These are phyloP conservation scores for Penaeus monodon DNA, from an alignment of 2,888 invertebrate species.

Conservation along the genomic window DNA sequence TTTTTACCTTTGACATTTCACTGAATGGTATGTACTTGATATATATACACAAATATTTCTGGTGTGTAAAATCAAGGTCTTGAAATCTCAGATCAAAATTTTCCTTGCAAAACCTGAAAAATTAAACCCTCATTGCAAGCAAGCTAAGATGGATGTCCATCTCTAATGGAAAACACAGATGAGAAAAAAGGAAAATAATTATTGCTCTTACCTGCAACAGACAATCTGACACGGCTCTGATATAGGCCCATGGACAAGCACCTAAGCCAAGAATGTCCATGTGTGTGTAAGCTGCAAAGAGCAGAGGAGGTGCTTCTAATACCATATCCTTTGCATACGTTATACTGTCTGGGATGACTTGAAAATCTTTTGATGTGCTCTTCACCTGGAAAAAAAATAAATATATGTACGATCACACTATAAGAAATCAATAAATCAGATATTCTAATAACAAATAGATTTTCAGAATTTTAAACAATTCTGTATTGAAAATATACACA, in stretches of 20 bases:
- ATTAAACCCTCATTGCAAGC: too few relatives aligned
- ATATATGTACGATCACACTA: too few relatives aligned
- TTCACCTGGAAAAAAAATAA: background rate
- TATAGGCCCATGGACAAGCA: slow-evolving; percentile 54
- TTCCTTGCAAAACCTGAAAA: background rate
- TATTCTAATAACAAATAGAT: too few relatives aligned
- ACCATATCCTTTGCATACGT: background rate
- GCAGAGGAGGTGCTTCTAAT: slow-evolving; percentile 37
- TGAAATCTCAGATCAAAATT: too few relatives aligned
- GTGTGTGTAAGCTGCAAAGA: slow-evolving; percentile 50
- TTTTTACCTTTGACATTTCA: too few relatives aligned
- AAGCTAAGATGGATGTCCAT: background rate
- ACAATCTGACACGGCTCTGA: slow-evolving; percentile 47
- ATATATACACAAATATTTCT: too few relatives aligned
- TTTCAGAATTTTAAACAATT: too few relatives aligned
- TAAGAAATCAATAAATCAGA: too few relatives aligned
- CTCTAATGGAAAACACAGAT: background rate
- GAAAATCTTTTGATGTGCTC: background rate
- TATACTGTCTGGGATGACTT: background rate
- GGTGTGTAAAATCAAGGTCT: too few relatives aligned
- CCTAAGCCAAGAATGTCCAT: slow-evolving; percentile 57
- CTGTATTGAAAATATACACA: too few relatives aligned
- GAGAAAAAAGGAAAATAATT: background rate
- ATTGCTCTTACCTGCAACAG: slow-evolving; percentile 42
- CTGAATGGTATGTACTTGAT: too few relatives aligned